Evolutionary conservation across 2,113 vertebrate genomes (phyloP), one percentile per base, ranked within the genome.

Genomic region (Bothrops jararaca): DNA sequence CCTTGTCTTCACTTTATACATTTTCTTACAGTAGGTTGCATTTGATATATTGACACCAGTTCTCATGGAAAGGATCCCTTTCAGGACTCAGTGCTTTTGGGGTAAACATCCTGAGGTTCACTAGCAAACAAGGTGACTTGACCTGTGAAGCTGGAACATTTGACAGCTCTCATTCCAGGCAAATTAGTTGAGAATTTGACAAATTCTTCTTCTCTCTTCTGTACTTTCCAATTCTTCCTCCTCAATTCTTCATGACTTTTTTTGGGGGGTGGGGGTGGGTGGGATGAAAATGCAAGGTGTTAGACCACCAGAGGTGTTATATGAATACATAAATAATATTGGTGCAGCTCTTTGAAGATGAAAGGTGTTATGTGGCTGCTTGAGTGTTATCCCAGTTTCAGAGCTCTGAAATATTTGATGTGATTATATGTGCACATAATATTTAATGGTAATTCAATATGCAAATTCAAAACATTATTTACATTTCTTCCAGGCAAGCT

Each of bases 401-500:
- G 94, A 96, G 96, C 96, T 96, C 95, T 95, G 95, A 97, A 97
- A 96, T 95, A 90, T 95, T 97, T 96, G 95, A 96, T 96, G 96
- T 94, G 96, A 96, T 96, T 96, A 95, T 97, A 92, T 94, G 95
- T 91, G 94, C 96, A 96, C 90, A 95, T 96, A 93, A 96, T 97
- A 96, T 96, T 95, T 95, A 96, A 96, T 95, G 96, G 94, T 95
- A 96, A 97, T 97, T 97, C 97, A 95, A 94, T 96, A 95, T 89
- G 23, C 96, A 97, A 97, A 97, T 97, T 96, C 96, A 92, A 95
- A 95, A 95, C 24, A 89, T 95, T 97, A 97, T 96, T 97, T 96
- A 97, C 96, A 97, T 97, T 97, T 97, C 96, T 97, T 96, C 96
- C 94, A 95, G 97, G 96, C 97, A 96, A 96, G 97, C 97, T 97